Percentiles rank a stretch among this genome's conserved stretches.
Conservation (phyloP, 2,888 invertebrate species). For the Archaeoteleia sp. region DNA sequence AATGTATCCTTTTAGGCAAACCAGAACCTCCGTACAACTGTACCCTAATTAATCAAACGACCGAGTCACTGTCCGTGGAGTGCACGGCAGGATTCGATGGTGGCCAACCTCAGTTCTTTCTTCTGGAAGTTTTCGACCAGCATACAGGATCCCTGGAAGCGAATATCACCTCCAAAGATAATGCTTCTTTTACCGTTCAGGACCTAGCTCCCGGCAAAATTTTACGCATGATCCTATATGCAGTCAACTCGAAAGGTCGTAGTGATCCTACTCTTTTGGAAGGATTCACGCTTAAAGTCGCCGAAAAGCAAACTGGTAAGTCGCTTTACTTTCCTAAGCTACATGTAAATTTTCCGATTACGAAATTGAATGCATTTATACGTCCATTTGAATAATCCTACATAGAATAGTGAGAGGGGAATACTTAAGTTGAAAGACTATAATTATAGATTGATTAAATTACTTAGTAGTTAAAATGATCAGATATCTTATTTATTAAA, state of each 20-base stretch:
- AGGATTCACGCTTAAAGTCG: slow-evolving; percentile 84
- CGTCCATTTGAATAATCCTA: no score
- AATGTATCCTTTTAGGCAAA: slow-evolving; percentile 76
- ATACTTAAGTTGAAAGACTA: no score
- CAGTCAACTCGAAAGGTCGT: slow-evolving; percentile 88
- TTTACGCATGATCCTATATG: slow-evolving; percentile 86
- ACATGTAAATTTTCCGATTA: no score
- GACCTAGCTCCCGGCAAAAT: slow-evolving; percentile 87
- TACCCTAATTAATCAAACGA: slow-evolving; percentile 85
- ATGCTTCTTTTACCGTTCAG: slow-evolving; percentile 84
- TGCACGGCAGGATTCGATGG: slow-evolving; percentile 87
- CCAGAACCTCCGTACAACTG: slow-evolving; percentile 88
- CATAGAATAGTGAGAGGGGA: no score
- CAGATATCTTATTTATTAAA: no score
- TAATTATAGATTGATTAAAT: no score
- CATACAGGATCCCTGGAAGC: slow-evolving; percentile 79
- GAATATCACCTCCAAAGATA: slow-evolving; percentile 82
- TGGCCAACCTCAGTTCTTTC: slow-evolving; percentile 84
- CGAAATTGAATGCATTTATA: no score
- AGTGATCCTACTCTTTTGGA: slow-evolving; percentile 84
- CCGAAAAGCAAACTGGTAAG: slow-evolving; percentile 86
- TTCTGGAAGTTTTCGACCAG: slow-evolving; percentile 84
- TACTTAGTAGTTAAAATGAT: no score
- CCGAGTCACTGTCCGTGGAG: slow-evolving; percentile 84
- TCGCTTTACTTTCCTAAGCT: slow-evolving; percentile 43